Evolutionary conservation across 2,888 invertebrate species (phyloP).

Genomic region (Crossocerus cetratus): DNA sequence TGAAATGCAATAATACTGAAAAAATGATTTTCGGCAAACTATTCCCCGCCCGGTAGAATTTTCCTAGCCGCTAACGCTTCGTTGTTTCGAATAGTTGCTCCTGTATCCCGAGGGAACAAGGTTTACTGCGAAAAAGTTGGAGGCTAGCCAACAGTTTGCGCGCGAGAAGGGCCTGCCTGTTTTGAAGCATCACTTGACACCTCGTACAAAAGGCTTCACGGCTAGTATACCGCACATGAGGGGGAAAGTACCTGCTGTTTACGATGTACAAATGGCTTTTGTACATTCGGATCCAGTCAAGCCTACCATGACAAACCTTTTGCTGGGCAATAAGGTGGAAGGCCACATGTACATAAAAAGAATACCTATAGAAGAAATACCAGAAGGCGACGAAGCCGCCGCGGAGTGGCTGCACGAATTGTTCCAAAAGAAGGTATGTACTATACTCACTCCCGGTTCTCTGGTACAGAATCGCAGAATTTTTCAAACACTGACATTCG

Average conservation of each 20-base stretch:
- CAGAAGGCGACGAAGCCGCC: slow-evolving; percentile 86
- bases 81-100: slow-evolving; percentile 80
- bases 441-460: neutral
- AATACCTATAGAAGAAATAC: slow-evolving; percentile 89
- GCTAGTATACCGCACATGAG: slow-evolving; percentile 90
- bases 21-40: too few relatives aligned
- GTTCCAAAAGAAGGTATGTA: slow-evolving; percentile 87
- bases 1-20: too few relatives aligned
- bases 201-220: slow-evolving; percentile 96
- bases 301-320: slow-evolving; percentile 88
- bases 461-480: neutral
- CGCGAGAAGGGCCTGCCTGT: slow-evolving; percentile 89
- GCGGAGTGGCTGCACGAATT: slow-evolving; percentile 89
- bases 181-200: slow-evolving; percentile 93
- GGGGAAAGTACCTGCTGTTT: slow-evolving; percentile 89
- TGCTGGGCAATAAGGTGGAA: slow-evolving; percentile 85
- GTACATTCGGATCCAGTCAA: slow-evolving; percentile 82
- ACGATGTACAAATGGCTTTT: slow-evolving; percentile 89
- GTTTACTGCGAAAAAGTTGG: slow-evolving; percentile 91
- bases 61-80: neutral
- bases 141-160: slow-evolving; percentile 92
- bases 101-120: slow-evolving; percentile 96
- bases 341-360: slow-evolving; percentile 89
- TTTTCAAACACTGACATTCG: neutral
- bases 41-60: neutral